Percentiles rank a stretch among this genome's conserved stretches.
These are phyloP conservation scores for Vanessa atalanta DNA, from an alignment of 1,140 invertebrate species.

Conservation along the genomic window DNA sequence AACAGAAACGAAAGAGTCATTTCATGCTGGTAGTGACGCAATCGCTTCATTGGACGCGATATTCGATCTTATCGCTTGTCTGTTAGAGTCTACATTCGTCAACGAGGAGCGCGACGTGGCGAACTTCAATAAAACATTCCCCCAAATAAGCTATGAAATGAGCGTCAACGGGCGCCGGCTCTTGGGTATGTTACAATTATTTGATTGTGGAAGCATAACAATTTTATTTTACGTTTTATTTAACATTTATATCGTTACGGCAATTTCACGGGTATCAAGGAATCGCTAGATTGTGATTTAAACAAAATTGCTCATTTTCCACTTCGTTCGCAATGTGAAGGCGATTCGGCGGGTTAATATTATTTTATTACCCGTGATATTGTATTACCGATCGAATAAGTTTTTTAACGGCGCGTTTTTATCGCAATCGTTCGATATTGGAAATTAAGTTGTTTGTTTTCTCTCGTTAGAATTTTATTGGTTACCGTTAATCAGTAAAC, in stretches of 20 bases:
- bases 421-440: conserved; percentile 20
- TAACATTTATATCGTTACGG: conserved; percentile 80
- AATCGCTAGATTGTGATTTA: conserved; percentile 79
- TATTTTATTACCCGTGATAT: conserved; percentile 76
- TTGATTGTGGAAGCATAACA: conserved; percentile 79
- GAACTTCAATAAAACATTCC: conserved; percentile 79
- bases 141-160: conserved; percentile 79
- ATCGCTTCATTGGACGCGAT: conserved; percentile 31
- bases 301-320: conserved; percentile 79
- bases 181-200: conserved; percentile 73
- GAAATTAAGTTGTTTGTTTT: conserved; percentile 43
- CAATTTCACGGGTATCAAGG: conserved; percentile 80
- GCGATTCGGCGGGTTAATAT: conserved; percentile 60
- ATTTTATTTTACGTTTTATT: conserved; percentile 81
- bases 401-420: conserved; percentile 49
- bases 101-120: conserved; percentile 56
- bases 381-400: conserved; percentile 61
- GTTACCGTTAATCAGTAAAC: conserved; percentile 12
- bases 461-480: conserved; percentile 35
- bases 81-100: conserved; percentile 55
- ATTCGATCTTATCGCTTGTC: conserved; percentile 33
- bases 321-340: conserved; percentile 57
- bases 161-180: conserved; percentile 68
- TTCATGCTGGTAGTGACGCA: conserved; percentile 68
- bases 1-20: conserved; percentile 75